Conservation (phyloP, 2,888 invertebrate species). For the Siphlonurus alternatus region DNA sequence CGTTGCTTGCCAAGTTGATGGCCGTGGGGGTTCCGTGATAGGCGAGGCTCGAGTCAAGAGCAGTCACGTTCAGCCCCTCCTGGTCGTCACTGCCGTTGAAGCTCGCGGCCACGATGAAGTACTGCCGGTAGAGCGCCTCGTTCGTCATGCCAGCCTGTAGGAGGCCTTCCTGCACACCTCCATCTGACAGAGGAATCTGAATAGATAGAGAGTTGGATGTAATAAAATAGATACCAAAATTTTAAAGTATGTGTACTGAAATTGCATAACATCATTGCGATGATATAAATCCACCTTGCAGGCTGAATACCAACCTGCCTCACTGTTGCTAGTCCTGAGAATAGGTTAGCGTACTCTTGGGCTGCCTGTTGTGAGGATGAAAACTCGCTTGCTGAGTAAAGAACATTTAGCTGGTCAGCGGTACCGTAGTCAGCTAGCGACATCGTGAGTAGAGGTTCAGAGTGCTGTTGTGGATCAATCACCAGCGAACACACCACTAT, state of each 20-base stretch:
- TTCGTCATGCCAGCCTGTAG: neutral
- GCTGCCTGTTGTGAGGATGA: neutral
- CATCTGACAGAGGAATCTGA: neutral
- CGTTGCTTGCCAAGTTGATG: slow-evolving; percentile 31
- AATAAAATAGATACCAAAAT: too few relatives aligned
- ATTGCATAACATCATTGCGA: too few relatives aligned
- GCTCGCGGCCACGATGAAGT: slow-evolving; percentile 2
- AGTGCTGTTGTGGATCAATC: neutral
- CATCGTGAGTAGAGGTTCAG: neutral
- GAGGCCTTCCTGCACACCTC: neutral
- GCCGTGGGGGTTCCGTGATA: slow-evolving; percentile 34
- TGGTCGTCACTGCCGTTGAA: neutral
- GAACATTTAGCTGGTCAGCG: neutral
- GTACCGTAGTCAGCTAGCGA: neutral
- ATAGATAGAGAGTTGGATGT: too few relatives aligned
- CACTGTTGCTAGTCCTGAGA: too few relatives aligned
- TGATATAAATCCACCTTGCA: too few relatives aligned
- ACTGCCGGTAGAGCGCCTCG: neutral
- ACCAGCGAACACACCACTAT: neutral
- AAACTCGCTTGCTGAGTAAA: neutral
- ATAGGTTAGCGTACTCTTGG: too few relatives aligned
- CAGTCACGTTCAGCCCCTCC: slow-evolving; percentile 20
- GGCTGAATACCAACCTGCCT: too few relatives aligned
- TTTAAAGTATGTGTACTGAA: too few relatives aligned
- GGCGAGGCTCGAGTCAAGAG: slow-evolving; percentile 31